phyloP scores from a whole-genome alignment of 2,113 vertebrate genomes.

The Malurus alboscapulatus region DNA sequence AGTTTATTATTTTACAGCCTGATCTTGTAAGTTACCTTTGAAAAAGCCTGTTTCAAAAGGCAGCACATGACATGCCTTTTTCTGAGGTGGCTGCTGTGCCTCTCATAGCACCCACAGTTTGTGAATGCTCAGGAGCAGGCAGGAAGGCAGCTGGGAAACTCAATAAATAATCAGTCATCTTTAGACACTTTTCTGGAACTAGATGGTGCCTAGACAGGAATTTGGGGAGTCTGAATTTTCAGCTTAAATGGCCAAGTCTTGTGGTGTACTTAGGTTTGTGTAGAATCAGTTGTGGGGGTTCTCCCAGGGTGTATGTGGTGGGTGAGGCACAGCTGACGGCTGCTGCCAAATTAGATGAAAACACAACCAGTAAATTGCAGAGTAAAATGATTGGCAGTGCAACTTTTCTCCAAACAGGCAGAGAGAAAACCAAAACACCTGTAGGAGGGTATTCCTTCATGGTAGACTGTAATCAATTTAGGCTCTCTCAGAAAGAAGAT shows the following conservation, averaged over 20 bases:
- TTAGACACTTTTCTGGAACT: neutral
- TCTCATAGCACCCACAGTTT: neutral
- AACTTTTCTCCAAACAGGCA: neutral
- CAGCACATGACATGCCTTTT: fast-evolving
- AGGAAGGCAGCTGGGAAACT: neutral
- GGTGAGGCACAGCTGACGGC: neutral
- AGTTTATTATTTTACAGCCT: neutral
- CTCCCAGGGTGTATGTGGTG: neutral
- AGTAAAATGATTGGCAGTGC: neutral
- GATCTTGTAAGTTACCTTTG: neutral
- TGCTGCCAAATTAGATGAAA: neutral
- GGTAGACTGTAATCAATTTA: neutral
- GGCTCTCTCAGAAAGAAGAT: neutral
- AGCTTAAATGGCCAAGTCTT: neutral
- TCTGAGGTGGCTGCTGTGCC: neutral
- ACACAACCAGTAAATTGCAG: neutral
- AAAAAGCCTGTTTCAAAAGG: neutral
- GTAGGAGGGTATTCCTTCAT: neutral
- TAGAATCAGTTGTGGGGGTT: neutral
- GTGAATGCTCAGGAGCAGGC: neutral
- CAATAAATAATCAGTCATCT: neutral
- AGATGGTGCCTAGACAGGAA: neutral
- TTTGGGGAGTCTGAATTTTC: neutral
- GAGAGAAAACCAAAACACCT: neutral
- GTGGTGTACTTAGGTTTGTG: neutral